Conservation (phyloP, 2,888 invertebrate genomes). For the Salticus scenicus region DNA sequence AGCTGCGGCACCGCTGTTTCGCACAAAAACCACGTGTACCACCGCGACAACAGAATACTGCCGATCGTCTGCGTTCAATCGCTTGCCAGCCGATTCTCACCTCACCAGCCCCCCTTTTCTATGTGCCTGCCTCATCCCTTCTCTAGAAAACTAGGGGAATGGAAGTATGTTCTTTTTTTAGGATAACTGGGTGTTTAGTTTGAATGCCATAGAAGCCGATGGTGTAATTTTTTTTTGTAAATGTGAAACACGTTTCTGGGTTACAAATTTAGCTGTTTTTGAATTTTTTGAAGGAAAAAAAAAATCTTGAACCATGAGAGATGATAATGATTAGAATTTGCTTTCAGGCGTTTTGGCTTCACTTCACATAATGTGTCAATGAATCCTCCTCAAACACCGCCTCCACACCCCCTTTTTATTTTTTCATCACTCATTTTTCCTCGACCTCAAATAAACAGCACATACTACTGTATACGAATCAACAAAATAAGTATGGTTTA, state of each 20-base stretch:
- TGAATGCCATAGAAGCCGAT: neutral
- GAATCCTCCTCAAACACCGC: too few species aligned
- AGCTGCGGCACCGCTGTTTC: constrained; percentile 12
- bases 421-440: too few species aligned
- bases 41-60: constrained; percentile 19
- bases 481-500: too few species aligned
- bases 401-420: too few species aligned
- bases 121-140: neutral
- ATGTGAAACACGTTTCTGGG: neutral
- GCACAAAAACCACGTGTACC: constrained; percentile 17
- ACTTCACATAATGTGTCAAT: too few species aligned
- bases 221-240: neutral
- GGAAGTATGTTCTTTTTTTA: neutral
- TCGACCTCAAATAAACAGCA: too few species aligned
- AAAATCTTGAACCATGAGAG: too few species aligned
- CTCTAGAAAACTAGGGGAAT: neutral
- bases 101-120: neutral
- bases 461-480: too few species aligned
- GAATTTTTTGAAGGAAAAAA: too few species aligned
- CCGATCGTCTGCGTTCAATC: constrained; percentile 12
- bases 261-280: neutral
- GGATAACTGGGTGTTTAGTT: neutral
- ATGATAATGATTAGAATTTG: too few species aligned
- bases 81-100: neutral
- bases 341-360: too few species aligned